Conservation (phyloP, 2,113 vertebrate species). For the Pantherophis guttatus region DNA sequence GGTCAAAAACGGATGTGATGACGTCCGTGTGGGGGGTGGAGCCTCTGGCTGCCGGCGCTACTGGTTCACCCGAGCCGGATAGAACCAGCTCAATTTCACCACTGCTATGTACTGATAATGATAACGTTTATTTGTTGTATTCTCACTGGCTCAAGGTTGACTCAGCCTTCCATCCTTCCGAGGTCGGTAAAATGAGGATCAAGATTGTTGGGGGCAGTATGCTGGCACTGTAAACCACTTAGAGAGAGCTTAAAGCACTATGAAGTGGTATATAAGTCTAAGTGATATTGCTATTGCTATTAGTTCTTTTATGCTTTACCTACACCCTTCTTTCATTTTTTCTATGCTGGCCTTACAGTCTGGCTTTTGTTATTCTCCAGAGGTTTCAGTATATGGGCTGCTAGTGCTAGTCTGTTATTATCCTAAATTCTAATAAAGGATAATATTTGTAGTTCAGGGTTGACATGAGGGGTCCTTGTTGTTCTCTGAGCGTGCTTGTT, state of each 20-base stretch:
- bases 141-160: neutral
- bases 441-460: too few relatives aligned
- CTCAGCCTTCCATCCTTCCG: neutral
- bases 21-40: too few relatives aligned
- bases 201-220: neutral
- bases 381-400: too few relatives aligned
- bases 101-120: neutral
- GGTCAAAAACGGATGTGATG: too few relatives aligned
- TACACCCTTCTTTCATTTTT: neutral
- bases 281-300: neutral
- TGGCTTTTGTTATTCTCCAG: neutral
- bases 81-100: too few relatives aligned
- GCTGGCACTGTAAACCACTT: neutral
- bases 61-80: too few relatives aligned
- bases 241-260: neutral
- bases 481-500: too few relatives aligned
- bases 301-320: neutral
- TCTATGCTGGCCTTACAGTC: neutral
- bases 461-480: too few relatives aligned
- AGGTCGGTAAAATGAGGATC: neutral
- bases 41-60: too few relatives aligned
- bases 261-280: neutral
- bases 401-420: neutral
- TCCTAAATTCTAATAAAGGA: too few relatives aligned
- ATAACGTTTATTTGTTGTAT: neutral